Conservation (phyloP, 2,888 invertebrate genomes). For the Tenodera sinensis region DNA sequence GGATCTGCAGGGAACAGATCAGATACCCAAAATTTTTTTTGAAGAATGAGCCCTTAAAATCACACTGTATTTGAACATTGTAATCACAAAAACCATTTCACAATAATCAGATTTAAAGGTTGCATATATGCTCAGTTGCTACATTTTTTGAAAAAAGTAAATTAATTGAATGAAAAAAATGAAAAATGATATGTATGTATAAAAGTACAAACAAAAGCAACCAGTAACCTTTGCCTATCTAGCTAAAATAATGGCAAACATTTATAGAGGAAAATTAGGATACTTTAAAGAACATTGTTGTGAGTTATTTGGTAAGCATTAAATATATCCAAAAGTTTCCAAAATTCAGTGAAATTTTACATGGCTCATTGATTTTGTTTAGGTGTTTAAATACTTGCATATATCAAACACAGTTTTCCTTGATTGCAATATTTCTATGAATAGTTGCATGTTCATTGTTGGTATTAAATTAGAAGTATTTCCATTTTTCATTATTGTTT, state of each 20-base stretch:
- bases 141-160: background rate
- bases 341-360: slow-evolving; percentile 5
- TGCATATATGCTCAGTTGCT: background rate
- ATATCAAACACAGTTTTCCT: slow-evolving; percentile 1
- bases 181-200: background rate
- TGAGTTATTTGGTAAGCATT: slow-evolving; percentile 7
- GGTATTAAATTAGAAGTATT: slow-evolving; percentile 4
- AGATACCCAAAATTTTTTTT: background rate
- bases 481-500: slow-evolving; percentile 1
- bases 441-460: slow-evolving; percentile 25
- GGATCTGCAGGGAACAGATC: background rate
- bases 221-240: background rate
- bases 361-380: slow-evolving; percentile 11
- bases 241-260: background rate
- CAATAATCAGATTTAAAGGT: background rate
- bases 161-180: background rate
- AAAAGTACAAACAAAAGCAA: background rate
- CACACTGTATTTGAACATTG: background rate
- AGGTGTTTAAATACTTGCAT: background rate
- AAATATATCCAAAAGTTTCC: background rate
- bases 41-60: background rate
- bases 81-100: background rate
- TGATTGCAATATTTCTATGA: slow-evolving; percentile 6
- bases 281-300: background rate
- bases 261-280: background rate